A percentile compares a stretch with the other conserved stretches of the same genome.
These are phyloP conservation scores for Aldrovandia affinis DNA, from an alignment of 2,797 vertebrate species.

Conservation along the genomic window DNA sequence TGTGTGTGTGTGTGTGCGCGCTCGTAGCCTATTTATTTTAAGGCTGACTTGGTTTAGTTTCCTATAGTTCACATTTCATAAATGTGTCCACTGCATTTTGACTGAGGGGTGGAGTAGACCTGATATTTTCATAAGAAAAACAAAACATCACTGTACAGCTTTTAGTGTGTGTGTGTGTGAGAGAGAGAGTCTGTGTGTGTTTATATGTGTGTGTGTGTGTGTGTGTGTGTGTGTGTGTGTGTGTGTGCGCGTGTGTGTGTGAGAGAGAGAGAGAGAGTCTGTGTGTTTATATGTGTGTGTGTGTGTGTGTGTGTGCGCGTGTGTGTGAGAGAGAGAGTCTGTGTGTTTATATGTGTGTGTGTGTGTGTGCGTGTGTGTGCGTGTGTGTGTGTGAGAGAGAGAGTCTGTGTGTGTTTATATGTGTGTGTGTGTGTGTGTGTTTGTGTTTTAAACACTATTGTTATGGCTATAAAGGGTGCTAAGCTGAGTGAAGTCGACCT, in stretches of 20 bases:
- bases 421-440: constrained; percentile 17
- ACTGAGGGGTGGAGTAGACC: background rate
- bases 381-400: background rate
- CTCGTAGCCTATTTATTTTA: background rate
- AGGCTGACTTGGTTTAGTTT: background rate
- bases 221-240: background rate
- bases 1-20: background rate
- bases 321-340: no score
- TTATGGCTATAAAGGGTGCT: background rate
- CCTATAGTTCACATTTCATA: background rate
- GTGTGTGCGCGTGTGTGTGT: background rate
- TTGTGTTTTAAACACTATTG: constrained; percentile 4
- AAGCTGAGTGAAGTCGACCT: background rate
- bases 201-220: constrained; percentile 15
- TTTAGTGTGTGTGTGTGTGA: no score
- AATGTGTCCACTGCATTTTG: background rate
- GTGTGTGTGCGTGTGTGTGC: constrained; percentile 4
- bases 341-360: no score
- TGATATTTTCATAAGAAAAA: background rate
- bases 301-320: constrained; percentile 6
- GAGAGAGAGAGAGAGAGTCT: no score
- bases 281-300: no score
- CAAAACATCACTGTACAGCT: no score
- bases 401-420: no score
- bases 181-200: no score